phyloP scores from a whole-genome alignment of 2,113 vertebrate genomes.

The Sciurus niger region DNA sequence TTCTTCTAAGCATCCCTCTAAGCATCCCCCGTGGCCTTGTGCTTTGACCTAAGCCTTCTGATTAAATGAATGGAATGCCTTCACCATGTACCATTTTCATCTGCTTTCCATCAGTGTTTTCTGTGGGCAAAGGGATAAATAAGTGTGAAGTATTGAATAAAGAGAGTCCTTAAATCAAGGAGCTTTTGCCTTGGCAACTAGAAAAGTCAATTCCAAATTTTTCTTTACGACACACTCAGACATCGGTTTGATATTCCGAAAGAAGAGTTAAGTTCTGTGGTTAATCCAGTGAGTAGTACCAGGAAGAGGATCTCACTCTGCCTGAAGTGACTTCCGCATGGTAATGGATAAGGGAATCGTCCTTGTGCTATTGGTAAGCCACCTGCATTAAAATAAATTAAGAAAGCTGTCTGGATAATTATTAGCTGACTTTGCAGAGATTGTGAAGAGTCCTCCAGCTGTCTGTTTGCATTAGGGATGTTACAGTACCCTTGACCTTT shows the following conservation, averaged over 20 bases:
- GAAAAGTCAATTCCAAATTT: background rate
- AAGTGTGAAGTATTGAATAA: background rate
- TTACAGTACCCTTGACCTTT: constrained; percentile 50
- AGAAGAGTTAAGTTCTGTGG: background rate
- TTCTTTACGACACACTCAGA: background rate
- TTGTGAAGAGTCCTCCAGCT: background rate
- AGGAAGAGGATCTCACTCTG: background rate
- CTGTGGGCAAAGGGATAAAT: background rate
- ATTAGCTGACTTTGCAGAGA: background rate
- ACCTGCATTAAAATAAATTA: background rate
- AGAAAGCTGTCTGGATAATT: background rate
- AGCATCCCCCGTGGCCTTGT: background rate
- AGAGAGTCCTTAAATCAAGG: background rate
- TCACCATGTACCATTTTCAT: background rate
- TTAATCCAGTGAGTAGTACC: fast-evolving
- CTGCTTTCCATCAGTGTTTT: background rate
- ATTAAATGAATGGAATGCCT: fast-evolving
- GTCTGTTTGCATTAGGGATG: constrained; percentile 29
- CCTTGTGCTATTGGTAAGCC: background rate
- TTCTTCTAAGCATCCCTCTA: background rate
- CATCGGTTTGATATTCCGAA: background rate
- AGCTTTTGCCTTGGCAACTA: background rate
- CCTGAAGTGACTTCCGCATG: background rate
- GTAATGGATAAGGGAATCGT: background rate
- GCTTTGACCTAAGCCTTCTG: background rate